These are phyloP conservation scores for Anneissia japonica DNA, from an alignment of 35 echinoderm and acorn worm genomes.

Conservation along the genomic window DNA sequence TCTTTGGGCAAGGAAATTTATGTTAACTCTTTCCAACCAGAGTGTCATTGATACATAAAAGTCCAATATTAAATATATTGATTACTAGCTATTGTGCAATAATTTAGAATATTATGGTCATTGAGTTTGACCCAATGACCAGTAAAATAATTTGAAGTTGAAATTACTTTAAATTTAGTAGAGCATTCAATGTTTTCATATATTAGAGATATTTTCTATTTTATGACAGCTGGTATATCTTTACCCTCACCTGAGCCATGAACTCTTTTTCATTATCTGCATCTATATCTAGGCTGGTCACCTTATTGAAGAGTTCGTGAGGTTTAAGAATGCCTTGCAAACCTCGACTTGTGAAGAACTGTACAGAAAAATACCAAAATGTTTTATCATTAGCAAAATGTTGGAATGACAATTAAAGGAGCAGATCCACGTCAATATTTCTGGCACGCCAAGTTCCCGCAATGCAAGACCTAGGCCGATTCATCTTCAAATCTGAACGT, in stretches of 20 bases:
- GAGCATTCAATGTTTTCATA: neutral
- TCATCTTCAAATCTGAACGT: too few relatives aligned
- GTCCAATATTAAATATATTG: too few relatives aligned
- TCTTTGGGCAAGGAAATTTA: neutral
- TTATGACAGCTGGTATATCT: neutral
- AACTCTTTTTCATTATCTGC: slow-evolving; percentile 65
- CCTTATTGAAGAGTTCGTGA: slow-evolving; percentile 83
- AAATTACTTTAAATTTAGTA: neutral
- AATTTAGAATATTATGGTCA: too few relatives aligned
- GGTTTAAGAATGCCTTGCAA: slow-evolving; percentile 71
- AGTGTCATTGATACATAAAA: too few relatives aligned
- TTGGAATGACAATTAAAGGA: neutral
- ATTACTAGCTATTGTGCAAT: too few relatives aligned
- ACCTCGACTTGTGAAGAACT: slow-evolving; percentile 79
- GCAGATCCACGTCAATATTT: neutral
- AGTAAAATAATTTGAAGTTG: neutral
- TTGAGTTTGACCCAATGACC: too few relatives aligned
- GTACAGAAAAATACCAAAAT: slow-evolving; percentile 21
- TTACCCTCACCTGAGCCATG: slow-evolving; percentile 68
- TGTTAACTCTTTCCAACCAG: too few relatives aligned
- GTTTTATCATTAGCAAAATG: neutral
- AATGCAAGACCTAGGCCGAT: too few relatives aligned
- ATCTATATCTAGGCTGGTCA: slow-evolving; percentile 61
- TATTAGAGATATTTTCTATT: neutral
- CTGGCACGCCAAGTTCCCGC: neutral